phyloP scores from a whole-genome alignment of 2,888 invertebrate genomes.

The Scaptomyza reducta region DNA sequence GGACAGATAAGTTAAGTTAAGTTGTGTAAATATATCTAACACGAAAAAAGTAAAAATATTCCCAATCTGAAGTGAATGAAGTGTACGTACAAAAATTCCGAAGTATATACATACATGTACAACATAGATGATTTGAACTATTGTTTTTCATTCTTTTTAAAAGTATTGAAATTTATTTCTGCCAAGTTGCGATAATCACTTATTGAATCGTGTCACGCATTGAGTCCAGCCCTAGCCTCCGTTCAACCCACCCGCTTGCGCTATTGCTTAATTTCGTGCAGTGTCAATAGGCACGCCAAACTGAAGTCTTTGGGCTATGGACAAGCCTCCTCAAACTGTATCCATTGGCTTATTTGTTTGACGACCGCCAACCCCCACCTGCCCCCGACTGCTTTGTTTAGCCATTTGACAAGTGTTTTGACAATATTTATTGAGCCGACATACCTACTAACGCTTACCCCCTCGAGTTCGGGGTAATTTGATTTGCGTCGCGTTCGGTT shows the following conservation, averaged over 20 bases:
- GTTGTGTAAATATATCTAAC: no score
- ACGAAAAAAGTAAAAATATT: no score
- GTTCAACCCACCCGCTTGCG: conserved; percentile 11
- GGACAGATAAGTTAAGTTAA: no score
- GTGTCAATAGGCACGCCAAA: conserved; percentile 69
- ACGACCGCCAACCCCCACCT: conserved; percentile 11
- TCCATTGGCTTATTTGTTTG: conserved; percentile 51
- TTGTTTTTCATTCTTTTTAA: not conserved
- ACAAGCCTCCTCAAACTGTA: conserved; percentile 39
- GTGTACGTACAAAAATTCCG: no score
- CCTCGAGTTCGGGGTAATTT: conserved; percentile 66
- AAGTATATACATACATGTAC: no score
- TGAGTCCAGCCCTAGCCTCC: conserved; percentile 14
- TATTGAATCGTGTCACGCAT: not conserved
- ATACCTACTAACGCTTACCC: not conserved
- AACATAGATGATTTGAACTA: no score
- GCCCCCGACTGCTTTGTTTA: conserved; percentile 65
- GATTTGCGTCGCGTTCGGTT: conserved; percentile 67
- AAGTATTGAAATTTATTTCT: not conserved
- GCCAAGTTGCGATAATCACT: not conserved
- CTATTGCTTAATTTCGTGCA: conserved; percentile 50
- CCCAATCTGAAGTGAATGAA: no score
- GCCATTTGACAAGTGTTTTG: conserved; percentile 82
- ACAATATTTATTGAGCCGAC: conserved; percentile 78
- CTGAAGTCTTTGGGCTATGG: conserved; percentile 30